Conservation (phyloP, 2,888 invertebrate genomes). For the Gibbula magus region DNA sequence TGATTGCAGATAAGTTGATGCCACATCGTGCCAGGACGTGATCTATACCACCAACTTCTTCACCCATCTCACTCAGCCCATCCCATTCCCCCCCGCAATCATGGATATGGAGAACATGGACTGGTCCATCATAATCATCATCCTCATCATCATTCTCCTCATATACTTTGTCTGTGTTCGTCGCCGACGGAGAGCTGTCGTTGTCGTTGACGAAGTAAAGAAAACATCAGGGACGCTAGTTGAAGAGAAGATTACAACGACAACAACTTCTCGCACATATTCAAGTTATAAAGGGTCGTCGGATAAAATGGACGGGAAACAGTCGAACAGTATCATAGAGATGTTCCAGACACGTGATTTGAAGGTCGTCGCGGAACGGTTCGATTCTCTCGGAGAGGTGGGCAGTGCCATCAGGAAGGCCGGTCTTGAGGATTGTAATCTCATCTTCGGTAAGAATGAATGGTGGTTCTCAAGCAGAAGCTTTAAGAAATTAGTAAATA, state of each 20-base stretch:
- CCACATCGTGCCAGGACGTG: too few relatives aligned
- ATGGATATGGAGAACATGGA: background rate
- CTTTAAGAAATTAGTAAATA: too few relatives aligned
- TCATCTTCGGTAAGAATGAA: constrained; percentile 75
- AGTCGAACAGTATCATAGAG: constrained; percentile 21
- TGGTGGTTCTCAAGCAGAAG: too few relatives aligned
- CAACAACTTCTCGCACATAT: constrained; percentile 15
- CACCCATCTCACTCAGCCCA: background rate
- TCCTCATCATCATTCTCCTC: constrained; percentile 10
- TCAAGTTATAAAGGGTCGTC: constrained; percentile 26
- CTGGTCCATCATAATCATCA: constrained; percentile 4
- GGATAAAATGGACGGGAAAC: constrained; percentile 25
- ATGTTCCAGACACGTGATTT: background rate
- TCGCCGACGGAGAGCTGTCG: background rate
- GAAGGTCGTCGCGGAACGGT: constrained; percentile 61
- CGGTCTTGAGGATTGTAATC: constrained; percentile 76
- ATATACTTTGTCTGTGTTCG: background rate
- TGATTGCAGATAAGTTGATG: too few relatives aligned
- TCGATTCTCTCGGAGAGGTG: constrained; percentile 73
- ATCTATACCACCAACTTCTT: background rate
- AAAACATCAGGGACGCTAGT: background rate
- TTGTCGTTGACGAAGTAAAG: background rate
- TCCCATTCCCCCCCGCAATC: background rate
- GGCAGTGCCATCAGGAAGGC: constrained; percentile 74
- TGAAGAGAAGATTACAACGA: constrained; percentile 15